Conservation (phyloP, 2,113 vertebrate genomes). For the Proterorhinus semilunaris region DNA sequence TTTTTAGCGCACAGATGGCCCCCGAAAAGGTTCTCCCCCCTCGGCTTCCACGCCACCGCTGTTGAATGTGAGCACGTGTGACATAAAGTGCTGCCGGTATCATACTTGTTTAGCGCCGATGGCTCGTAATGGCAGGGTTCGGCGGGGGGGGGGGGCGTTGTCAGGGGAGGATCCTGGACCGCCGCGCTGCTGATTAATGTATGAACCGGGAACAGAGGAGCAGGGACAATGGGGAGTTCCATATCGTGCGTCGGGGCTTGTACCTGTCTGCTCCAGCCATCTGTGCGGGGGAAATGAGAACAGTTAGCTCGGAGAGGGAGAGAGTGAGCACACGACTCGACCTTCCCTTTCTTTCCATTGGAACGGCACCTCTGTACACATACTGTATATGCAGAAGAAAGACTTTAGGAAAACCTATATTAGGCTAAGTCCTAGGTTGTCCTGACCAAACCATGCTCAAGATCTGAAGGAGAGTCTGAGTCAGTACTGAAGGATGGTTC, state of each 20-base stretch:
- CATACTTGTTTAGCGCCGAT: constrained; percentile 73
- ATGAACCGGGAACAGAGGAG: constrained; percentile 74
- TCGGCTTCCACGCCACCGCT: constrained; percentile 50
- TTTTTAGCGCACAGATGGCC: constrained; percentile 71
- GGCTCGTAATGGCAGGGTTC: constrained; percentile 66
- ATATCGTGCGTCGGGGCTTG: constrained; percentile 30
- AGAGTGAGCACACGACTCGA: background rate
- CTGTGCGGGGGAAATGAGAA: constrained; percentile 42
- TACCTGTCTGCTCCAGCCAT: constrained; percentile 52
- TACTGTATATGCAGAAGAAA: too few species aligned
- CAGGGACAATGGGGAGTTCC: constrained; percentile 30
- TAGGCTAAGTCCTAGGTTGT: too few species aligned
- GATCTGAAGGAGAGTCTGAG: too few species aligned
- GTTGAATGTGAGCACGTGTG: constrained; percentile 78
- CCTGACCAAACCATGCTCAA: too few species aligned
- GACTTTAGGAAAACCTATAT: too few species aligned
- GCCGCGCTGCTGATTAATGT: constrained; percentile 75
- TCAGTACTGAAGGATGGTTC: too few species aligned
- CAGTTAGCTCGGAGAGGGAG: background rate
- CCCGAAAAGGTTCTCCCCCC: constrained; percentile 36
- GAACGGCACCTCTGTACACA: too few species aligned
- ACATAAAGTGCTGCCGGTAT: constrained; percentile 76
- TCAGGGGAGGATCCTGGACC: constrained; percentile 70
- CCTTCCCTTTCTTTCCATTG: background rate
- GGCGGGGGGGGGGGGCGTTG: constrained; percentile 55